Conservation (phyloP, 2,888 invertebrate species). For the Eupeodes latifasciatus region DNA sequence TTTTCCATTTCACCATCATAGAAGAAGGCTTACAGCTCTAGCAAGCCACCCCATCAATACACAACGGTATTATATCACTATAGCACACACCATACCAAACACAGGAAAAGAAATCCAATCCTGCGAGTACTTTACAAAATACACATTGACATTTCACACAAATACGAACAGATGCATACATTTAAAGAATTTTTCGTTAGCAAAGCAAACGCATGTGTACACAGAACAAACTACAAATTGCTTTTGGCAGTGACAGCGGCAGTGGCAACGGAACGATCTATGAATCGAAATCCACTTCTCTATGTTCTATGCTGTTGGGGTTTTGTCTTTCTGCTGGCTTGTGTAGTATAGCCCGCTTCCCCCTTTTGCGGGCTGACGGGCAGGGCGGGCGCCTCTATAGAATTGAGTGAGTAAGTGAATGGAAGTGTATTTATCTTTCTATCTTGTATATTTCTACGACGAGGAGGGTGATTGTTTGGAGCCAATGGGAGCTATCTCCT, state of each 20-base stretch:
- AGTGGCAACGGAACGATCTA: slow-evolving; percentile 22
- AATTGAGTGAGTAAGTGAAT: slow-evolving; percentile 26
- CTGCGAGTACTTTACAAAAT: slow-evolving; percentile 35
- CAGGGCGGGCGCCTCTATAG: neutral
- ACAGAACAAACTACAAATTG: slow-evolving; percentile 68
- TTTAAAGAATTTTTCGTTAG: slow-evolving; percentile 32
- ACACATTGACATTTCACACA: slow-evolving; percentile 31
- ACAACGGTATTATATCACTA: no score
- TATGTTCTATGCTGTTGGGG: slow-evolving; percentile 1
- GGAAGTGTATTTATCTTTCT: slow-evolving; percentile 39
- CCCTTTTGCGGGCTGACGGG: no score
- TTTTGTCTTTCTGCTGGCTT: slow-evolving; percentile 13
- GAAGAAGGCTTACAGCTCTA: neutral
- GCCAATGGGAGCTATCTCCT: slow-evolving; percentile 33
- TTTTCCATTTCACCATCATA: neutral
- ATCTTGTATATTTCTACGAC: slow-evolving; percentile 11
- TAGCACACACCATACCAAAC: neutral
- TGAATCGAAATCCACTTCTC: slow-evolving; percentile 60
- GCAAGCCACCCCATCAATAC: slow-evolving; percentile 14
- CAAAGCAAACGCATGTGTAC: slow-evolving; percentile 71
- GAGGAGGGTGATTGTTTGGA: slow-evolving; percentile 30
- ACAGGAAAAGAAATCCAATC: slow-evolving; percentile 55
- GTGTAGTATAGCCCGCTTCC: neutral
- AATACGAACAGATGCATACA: slow-evolving; percentile 14
- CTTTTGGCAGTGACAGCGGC: slow-evolving; percentile 38